phyloP scores from a whole-genome alignment of 2,888 invertebrate species.

The Neocrepidodera transversa region DNA sequence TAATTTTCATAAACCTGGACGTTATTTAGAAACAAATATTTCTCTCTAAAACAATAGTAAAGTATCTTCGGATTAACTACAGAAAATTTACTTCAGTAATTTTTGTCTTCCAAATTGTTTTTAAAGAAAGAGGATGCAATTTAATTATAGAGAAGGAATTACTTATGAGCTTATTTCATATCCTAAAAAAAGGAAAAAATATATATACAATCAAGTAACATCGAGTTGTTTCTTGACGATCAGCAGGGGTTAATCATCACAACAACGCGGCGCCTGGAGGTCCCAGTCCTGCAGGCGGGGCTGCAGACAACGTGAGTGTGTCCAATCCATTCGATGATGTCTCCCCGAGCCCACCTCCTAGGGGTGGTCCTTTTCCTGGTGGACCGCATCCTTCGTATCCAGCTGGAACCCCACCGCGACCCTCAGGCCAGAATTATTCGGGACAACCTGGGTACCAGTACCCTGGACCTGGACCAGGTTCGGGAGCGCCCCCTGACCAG shows the following conservation, averaged over 20 bases:
- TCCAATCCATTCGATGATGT: conserved; percentile 87
- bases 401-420: conserved; percentile 57
- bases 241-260: conserved; percentile 59
- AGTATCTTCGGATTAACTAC: no score
- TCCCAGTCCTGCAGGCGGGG: conserved; percentile 60
- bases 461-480: conserved; percentile 54
- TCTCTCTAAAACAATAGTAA: no score
- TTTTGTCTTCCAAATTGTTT: no score
- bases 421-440: conserved; percentile 62
- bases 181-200: not conserved
- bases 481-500: conserved; percentile 60
- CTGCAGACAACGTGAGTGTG: conserved; percentile 80
- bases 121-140: no score
- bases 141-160: no score
- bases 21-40: no score
- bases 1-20: no score
- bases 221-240: conserved; percentile 48
- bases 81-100: no score
- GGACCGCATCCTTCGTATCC: conserved; percentile 61
- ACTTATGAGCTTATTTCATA: no score
- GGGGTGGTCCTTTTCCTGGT: conserved; percentile 57
- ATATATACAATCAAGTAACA: conserved; percentile 30
- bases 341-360: conserved; percentile 63
- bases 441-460: conserved; percentile 70
- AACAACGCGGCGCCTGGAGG: conserved; percentile 58